A percentile compares a stretch with the other conserved stretches of the same genome.
Evolutionary conservation across 2,113 vertebrate genomes (phyloP).

Genomic region (Otolemur garnettii): DNA sequence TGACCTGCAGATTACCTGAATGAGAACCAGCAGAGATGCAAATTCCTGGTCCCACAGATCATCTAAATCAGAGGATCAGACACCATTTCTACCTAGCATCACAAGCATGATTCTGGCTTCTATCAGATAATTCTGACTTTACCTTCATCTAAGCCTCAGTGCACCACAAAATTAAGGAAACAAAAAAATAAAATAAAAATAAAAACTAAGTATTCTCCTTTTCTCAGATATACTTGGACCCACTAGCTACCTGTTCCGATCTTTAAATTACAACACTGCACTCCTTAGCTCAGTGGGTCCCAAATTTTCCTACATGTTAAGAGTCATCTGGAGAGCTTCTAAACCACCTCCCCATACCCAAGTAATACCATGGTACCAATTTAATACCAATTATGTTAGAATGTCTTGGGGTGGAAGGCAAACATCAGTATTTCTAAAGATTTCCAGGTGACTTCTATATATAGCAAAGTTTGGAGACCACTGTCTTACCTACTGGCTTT

Average conservation of each 20-base stretch:
- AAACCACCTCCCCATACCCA: background rate
- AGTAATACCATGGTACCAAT: background rate
- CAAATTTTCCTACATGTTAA: background rate
- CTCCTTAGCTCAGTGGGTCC: background rate
- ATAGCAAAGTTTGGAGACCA: background rate
- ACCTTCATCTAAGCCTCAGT: background rate
- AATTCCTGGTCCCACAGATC: background rate
- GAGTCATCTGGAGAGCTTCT: slow-evolving; percentile 1
- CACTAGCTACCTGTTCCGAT: background rate
- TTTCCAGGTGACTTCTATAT: background rate
- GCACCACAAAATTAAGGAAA: background rate
- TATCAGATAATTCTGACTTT: slow-evolving; percentile 24
- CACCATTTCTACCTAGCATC: background rate
- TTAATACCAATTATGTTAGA: background rate
- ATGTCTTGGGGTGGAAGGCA: background rate
- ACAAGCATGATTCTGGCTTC: background rate
- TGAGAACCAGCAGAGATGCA: background rate
- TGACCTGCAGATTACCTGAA: background rate
- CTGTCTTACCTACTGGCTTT: background rate
- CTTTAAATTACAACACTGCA: background rate
- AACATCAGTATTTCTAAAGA: background rate
- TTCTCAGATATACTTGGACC: background rate
- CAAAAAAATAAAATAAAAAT: background rate
- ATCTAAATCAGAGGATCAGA: background rate
- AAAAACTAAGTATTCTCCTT: background rate